A percentile compares a stretch with the other conserved stretches of the same genome.
These are phyloP conservation scores for Cryptomyrus ogoouensis DNA, from an alignment of 2,113 vertebrate species.

Conservation along the genomic window DNA sequence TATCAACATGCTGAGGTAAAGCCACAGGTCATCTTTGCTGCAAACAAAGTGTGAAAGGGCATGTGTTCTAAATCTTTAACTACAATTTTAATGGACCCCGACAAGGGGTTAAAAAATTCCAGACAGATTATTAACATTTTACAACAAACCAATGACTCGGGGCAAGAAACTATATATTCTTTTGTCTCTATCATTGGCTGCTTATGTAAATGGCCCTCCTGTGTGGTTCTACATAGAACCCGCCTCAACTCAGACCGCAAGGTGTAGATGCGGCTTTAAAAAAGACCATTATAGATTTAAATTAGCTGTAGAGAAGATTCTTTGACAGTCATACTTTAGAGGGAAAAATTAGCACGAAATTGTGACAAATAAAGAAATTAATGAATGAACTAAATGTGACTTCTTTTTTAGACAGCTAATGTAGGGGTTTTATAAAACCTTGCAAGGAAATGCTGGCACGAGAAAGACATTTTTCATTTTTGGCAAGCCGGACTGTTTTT, in stretches of 20 bases:
- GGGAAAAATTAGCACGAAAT: not conserved
- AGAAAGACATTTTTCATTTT: not conserved
- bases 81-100: not conserved
- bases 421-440: not conserved
- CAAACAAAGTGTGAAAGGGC: not conserved
- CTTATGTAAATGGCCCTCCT: not conserved
- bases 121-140: not conserved
- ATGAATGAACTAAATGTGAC: constrained; percentile 5
- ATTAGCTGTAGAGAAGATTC: not conserved
- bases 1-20: not conserved
- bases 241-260: not conserved
- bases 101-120: not conserved
- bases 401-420: not conserved
- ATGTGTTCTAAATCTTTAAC: not conserved
- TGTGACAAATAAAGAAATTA: not conserved
- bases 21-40: not conserved
- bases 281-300: not conserved
- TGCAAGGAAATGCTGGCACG: not conserved
- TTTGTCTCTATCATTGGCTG: not conserved
- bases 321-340: not conserved
- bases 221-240: not conserved
- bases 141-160: not conserved
- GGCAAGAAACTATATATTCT: not conserved
- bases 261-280: not conserved
- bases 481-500: not conserved